Base-by-base conservation (phyloP, 2,797 vertebrate species). In the Oryzias dopingdopingensis region DNA sequence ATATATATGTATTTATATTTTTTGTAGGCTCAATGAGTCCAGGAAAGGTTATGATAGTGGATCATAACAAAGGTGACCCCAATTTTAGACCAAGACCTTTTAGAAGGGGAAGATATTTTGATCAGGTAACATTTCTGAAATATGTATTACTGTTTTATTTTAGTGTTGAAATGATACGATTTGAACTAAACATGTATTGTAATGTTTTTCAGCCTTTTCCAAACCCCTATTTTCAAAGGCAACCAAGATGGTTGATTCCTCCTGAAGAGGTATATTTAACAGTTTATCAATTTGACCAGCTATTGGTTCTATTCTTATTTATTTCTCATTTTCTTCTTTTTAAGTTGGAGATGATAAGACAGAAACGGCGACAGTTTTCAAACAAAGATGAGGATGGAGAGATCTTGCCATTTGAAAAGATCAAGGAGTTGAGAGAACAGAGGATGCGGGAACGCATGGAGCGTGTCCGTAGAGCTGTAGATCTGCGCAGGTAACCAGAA, bases 401-500 rank as follows among this genome's bases (percentile, higher is more conserved):
- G 79, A 96, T 98, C 77, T 82, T 99, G 62, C 95, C 97, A 55
- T 99, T 98, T 89, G 95, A 98, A 83, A 96, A 97, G 87, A 97
- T 99, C 91, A 99, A 98, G 87, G 95, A 97, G 72, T 96, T 98
- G 92, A 99, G 98, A 84, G 95, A 98, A 67, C 96, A 97, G 72
- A 92, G 93, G 52, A 90, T 94, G 88, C 92, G 93, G 52, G 96
- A 98, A 75, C 93, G 96, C 59, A 90, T 96, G 81, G 96, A 98
- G 71, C 93, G 95, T 37, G 89, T 92, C 59, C 95, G 93, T 23
- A 90, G 95, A 81, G 95, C 95, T 4, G 88, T 96, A 63, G 96
- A 96, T 72, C 86, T 98, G 49, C 92, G 96, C 86, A 95, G 96
- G 97, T 98, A 91, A 46, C n/a, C 7, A 23, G 5, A 4, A 46